Percentiles rank a stretch among this genome's conserved stretches.
Conservation (phyloP, 1,140 invertebrate species). For the Colletes gigas region DNA sequence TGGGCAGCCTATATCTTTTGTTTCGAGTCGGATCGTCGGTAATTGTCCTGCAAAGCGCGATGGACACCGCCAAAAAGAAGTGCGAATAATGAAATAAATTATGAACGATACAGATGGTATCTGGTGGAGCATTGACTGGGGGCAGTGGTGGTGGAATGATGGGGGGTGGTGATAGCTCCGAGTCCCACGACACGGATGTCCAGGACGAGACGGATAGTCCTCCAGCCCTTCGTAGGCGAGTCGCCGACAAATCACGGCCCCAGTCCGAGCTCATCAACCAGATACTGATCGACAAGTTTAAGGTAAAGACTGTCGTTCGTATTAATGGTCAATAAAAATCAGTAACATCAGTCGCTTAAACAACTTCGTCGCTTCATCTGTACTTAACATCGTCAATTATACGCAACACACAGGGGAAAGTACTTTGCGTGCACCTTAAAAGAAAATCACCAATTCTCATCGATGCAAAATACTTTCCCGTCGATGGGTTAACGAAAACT, state of each 20-base stretch:
- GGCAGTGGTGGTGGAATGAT: slow-evolving; percentile 77
- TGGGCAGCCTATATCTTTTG: too few species aligned
- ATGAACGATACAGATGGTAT: slow-evolving; percentile 80
- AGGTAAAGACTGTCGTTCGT: slow-evolving; percentile 77
- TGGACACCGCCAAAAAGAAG: not conserved
- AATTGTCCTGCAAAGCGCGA: not conserved
- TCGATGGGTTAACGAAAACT: not conserved
- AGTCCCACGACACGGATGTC: slow-evolving; percentile 84
- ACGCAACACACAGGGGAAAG: too few species aligned
- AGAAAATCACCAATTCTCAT: too few species aligned
- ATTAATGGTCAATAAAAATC: slow-evolving; percentile 5
- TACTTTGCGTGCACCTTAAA: too few species aligned
- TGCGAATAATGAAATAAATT: slow-evolving; percentile 40
- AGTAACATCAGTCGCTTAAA: not conserved
- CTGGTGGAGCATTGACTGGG: slow-evolving; percentile 78
- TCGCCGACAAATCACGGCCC: slow-evolving; percentile 81
- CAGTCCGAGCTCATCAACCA: slow-evolving; percentile 84
- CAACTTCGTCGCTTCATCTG: not conserved
- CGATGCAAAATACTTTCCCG: not conserved
- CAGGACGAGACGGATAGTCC: slow-evolving; percentile 83
- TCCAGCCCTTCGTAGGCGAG: slow-evolving; percentile 80
- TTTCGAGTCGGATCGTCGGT: too few species aligned
- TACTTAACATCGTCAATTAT: not conserved
- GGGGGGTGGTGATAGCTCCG: slow-evolving; percentile 83
- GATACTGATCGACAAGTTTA: slow-evolving; percentile 84